These are phyloP conservation scores for Baccha elongata DNA, from an alignment of 2,888 invertebrate genomes.

Conservation along the genomic window DNA sequence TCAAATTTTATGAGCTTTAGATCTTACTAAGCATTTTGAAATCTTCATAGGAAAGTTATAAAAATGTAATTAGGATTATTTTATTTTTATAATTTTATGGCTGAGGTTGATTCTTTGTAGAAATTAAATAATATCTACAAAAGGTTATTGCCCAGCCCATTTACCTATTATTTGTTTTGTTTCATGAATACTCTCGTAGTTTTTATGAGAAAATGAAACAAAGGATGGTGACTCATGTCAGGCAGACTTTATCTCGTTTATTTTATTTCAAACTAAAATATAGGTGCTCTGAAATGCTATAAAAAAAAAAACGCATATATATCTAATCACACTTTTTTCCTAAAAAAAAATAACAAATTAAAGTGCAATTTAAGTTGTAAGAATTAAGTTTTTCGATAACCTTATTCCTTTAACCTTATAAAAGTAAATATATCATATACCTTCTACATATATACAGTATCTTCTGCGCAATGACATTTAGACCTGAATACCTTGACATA, in stretches of 20 bases:
- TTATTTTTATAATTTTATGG: too few species aligned
- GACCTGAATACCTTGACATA: constrained; percentile 48
- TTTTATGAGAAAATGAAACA: constrained; percentile 39
- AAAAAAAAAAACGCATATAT: background rate
- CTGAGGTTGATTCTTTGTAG: too few species aligned
- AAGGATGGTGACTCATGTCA: constrained; percentile 58
- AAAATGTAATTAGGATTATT: too few species aligned
- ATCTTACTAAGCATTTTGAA: too few species aligned
- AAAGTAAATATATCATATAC: background rate
- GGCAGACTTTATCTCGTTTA: constrained; percentile 4
- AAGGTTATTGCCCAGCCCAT: constrained; percentile 59
- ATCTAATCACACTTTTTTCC: constrained; percentile 5
- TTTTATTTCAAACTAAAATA: background rate
- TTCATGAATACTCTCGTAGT: constrained; percentile 26
- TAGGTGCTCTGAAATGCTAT: background rate
- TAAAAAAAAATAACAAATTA: constrained; percentile 2
- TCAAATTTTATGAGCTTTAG: too few species aligned
- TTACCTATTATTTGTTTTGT: constrained; percentile 22
- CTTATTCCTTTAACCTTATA: background rate
- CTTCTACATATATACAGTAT: background rate
- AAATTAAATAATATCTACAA: background rate
- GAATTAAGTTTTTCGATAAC: constrained; percentile 1
- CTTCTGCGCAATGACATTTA: constrained; percentile 36
- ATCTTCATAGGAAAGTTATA: too few species aligned
- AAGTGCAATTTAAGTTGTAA: constrained; percentile 14